These are phyloP conservation scores for Alca torda DNA, from an alignment of 2,797 vertebrate species.

Conservation along the genomic window DNA sequence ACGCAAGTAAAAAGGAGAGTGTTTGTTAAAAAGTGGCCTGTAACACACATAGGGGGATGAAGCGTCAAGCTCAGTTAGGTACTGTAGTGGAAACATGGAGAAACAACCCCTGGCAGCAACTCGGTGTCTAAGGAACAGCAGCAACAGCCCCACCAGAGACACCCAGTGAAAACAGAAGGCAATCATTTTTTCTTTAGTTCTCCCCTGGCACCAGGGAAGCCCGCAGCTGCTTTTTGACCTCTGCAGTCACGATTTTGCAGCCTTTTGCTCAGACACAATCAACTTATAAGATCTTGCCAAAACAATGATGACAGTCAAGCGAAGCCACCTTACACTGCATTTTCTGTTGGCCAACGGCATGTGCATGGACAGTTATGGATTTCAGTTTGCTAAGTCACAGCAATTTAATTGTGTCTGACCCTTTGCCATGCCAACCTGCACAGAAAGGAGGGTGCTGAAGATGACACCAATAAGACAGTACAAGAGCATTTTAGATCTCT, in stretches of 20 bases:
- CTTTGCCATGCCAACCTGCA: neutral
- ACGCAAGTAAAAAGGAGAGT: neutral
- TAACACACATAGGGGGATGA: neutral
- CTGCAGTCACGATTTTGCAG: neutral
- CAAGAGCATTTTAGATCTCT: constrained; percentile 17
- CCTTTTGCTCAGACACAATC: neutral
- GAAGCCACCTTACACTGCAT: neutral
- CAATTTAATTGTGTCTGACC: neutral
- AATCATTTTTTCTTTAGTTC: neutral
- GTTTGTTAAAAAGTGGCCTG: neutral
- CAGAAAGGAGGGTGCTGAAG: neutral
- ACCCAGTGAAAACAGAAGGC: constrained; percentile 32
- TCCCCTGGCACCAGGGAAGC: neutral
- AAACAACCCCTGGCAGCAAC: neutral
- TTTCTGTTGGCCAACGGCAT: neutral
- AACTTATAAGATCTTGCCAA: neutral
- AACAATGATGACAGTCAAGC: neutral
- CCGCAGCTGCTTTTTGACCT: neutral
- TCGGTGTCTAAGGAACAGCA: neutral
- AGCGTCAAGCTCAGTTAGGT: neutral
- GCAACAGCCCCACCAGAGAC: neutral
- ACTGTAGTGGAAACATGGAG: neutral
- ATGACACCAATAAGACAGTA: neutral
- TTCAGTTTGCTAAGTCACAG: neutral
- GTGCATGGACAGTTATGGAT: neutral